phyloP scores from a whole-genome alignment of 1,140 invertebrate species.

The Onthophagus taurus region DNA sequence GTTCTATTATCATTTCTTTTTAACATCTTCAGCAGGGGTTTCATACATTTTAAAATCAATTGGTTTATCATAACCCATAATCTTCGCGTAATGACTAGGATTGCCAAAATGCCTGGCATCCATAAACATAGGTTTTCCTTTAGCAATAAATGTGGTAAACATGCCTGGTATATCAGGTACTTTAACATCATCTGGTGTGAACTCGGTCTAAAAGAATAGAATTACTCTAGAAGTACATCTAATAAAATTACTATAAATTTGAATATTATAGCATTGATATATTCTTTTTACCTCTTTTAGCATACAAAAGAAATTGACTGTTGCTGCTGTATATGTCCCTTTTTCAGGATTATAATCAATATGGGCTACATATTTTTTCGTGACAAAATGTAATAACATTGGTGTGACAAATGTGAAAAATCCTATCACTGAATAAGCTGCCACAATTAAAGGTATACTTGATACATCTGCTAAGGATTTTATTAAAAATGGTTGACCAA shows the following conservation, averaged over 20 bases:
- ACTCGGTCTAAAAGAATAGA: constrained; percentile 53
- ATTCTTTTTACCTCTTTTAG: constrained; percentile 47
- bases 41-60: constrained; percentile 71
- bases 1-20: no score
- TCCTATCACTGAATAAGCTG: constrained; percentile 54
- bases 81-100: constrained; percentile 62
- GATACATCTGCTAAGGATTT: constrained; percentile 47
- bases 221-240: constrained; percentile 6
- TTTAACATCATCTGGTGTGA: constrained; percentile 63
- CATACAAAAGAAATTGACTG: constrained; percentile 55
- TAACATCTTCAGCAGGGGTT: no score
- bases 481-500: constrained; percentile 63
- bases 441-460: constrained; percentile 45
- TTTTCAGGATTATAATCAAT: constrained; percentile 58
- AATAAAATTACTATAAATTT: background rate
- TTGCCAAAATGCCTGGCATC: constrained; percentile 59
- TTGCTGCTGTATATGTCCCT: constrained; percentile 59
- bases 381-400: constrained; percentile 67
- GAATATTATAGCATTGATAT: background rate
- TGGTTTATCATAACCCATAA: constrained; percentile 88
- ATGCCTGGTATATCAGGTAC: constrained; percentile 70
- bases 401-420: constrained; percentile 79
- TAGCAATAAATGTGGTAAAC: constrained; percentile 68
- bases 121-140: constrained; percentile 64
- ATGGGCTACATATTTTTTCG: constrained; percentile 76